phyloP scores from a whole-genome alignment of 2,113 vertebrate genomes.

The Penelope pileata region DNA sequence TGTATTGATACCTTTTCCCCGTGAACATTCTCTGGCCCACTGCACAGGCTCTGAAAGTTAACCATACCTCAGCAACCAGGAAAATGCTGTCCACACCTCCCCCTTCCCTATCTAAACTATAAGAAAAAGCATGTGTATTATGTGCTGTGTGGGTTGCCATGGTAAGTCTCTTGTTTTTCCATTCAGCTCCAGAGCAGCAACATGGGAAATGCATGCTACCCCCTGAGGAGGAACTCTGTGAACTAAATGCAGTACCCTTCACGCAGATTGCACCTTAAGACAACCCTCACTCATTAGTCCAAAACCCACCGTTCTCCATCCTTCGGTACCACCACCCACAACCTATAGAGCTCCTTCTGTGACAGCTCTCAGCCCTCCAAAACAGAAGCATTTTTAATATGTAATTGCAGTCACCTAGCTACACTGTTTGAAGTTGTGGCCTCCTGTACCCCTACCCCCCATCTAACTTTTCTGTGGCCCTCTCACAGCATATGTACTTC shows the following conservation, averaged over 20 bases:
- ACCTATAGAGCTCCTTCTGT: rapidly evolving
- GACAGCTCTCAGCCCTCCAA: background rate
- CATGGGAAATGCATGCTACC: background rate
- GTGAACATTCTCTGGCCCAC: background rate
- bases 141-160: background rate
- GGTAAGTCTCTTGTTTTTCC: background rate
- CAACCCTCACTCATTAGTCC: background rate
- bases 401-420: background rate
- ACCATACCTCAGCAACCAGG: background rate
- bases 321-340: background rate
- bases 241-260: background rate
- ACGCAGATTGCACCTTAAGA: background rate
- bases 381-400: background rate
- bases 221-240: background rate
- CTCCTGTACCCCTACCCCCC: background rate
- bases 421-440: background rate
- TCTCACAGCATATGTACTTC: rapidly evolving
- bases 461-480: background rate
- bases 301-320: background rate
- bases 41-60: background rate
- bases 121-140: background rate
- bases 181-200: background rate
- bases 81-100: background rate
- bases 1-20: background rate
- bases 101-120: background rate